phyloP scores from a whole-genome alignment of 1,140 invertebrate species.

The Hypothenemus hampei region DNA sequence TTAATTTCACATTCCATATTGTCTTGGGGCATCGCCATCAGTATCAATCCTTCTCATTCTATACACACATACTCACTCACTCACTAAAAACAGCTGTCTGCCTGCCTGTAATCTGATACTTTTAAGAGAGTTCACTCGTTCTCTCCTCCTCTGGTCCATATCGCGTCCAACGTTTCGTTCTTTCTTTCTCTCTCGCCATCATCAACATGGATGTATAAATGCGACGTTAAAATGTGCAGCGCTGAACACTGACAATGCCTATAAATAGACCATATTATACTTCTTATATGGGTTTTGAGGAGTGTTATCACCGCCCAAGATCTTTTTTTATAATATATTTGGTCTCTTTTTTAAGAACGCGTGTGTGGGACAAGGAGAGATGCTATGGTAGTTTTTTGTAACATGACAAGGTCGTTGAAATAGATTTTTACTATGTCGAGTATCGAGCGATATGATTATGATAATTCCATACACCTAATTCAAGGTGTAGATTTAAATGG shows the following conservation, averaged over 20 bases:
- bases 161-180: neutral
- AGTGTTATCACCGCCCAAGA: conserved; percentile 35
- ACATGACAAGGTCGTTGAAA: no score
- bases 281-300: conserved; percentile 42
- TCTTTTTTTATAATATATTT: conserved; percentile 30
- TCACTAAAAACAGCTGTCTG: conserved; percentile 44
- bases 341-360: no score
- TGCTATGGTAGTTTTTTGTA: no score
- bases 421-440: no score
- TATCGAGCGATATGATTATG: no score
- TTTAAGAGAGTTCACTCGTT: conserved; percentile 40
- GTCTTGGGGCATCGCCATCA: conserved; percentile 23
- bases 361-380: no score
- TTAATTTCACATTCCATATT: conserved; percentile 21
- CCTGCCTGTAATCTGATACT: conserved; percentile 42
- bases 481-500: conserved; percentile 21
- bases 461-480: conserved; percentile 24
- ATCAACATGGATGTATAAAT: conserved; percentile 43
- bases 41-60: conserved; percentile 37
- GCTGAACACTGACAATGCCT: conserved; percentile 44
- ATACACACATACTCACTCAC: conserved; percentile 11
- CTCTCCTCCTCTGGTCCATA: conserved; percentile 26
- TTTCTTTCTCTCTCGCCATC: conserved; percentile 25
- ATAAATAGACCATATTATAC: conserved; percentile 46
- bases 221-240: conserved; percentile 46